These are phyloP conservation scores for Anarsia innoxiella DNA, from an alignment of 2,888 invertebrate genomes.

Conservation along the genomic window DNA sequence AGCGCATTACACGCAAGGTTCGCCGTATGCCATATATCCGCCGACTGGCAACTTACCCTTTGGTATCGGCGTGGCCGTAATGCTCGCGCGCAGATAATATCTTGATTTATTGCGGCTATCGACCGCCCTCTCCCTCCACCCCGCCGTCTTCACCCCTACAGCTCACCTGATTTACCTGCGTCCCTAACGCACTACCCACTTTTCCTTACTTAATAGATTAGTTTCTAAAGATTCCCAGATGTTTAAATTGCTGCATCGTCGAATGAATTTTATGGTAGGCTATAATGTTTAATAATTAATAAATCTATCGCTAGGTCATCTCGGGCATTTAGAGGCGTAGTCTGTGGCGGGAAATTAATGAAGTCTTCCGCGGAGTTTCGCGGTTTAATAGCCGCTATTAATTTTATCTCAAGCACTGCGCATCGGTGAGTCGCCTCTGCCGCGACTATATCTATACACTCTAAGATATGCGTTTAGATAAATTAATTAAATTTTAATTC, in stretches of 20 bases:
- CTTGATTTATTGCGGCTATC: conserved; percentile 69
- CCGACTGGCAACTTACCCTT: conserved; percentile 51
- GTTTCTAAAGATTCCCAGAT: conserved; percentile 7
- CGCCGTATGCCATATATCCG: conserved; percentile 22
- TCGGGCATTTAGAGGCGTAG: conserved; percentile 57
- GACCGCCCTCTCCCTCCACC: conserved; percentile 28
- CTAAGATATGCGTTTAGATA: too few species aligned
- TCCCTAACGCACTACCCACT: conserved; percentile 5
- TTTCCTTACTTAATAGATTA: conserved; percentile 11
- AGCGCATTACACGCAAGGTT: conserved; percentile 20
- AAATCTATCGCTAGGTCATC: conserved; percentile 62
- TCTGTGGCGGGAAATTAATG: conserved; percentile 65
- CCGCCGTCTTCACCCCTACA: conserved; percentile 15
- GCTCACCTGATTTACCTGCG: conserved; percentile 13
- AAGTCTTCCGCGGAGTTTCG: conserved; percentile 68
- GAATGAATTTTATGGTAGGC: conserved; percentile 16
- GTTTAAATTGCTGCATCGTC: conserved; percentile 10
- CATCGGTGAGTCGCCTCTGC: conserved; percentile 28
- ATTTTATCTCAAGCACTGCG: conserved; percentile 66
- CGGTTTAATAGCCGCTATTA: conserved; percentile 67
- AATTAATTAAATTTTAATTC: too few species aligned
- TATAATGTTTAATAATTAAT: conserved; percentile 57
- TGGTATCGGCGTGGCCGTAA: conserved; percentile 51
- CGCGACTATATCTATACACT: conserved; percentile 9
- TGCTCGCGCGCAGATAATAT: conserved; percentile 63